Base-by-base conservation (phyloP, 2,797 vertebrate genomes). In the Helicolenus hilgendorfi region DNA sequence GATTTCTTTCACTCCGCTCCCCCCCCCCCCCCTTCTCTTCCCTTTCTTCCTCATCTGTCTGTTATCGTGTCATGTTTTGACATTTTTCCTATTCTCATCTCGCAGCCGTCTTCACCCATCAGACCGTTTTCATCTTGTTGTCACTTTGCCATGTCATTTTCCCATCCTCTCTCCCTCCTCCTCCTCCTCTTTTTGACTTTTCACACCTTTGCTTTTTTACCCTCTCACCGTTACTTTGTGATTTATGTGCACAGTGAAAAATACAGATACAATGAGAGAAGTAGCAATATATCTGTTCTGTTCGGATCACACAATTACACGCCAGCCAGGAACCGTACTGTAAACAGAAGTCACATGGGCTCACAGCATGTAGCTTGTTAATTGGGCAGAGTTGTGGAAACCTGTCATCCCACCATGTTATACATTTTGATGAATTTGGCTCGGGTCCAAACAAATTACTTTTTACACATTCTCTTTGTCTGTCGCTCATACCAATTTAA, bases 1-100 rank as follows among this genome's bases (percentile, higher is more conserved):
- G 55, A 76, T 83, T 77, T 82, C 53, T 74, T 81, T 79, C 58
- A n/a, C 24, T 58, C 53, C 5, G 18, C 31, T 24, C 38, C 13
- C 70, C n/a, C 33, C 27, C 15, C 31, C 31, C 18, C 75, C n/a
- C 65, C 20, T 36, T 62, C 7, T 24, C 62, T 26, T 65, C 29
- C n/a, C 1, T 26, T 64, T 63, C 29, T 77, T 60, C 64, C 82
- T 88, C 85, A 75, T 68, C 84, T 92, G 91, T 90, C 93, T 62
- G 58, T 96, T 92, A 93, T 81, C 45, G 1, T 77, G 74, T 85
- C 82, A 62, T 88, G 77, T 88, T 92, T 91, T 92, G 94, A 90
- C 91, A 79, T 87, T 91, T 94, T 89, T 83, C 85, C 84, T 85
- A 77, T 94, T 93, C 72, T 92, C 79, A 92, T 96, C 78, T 91